phyloP scores from a whole-genome alignment of 2,113 vertebrate species.

The Forbesichthys agassizii region DNA sequence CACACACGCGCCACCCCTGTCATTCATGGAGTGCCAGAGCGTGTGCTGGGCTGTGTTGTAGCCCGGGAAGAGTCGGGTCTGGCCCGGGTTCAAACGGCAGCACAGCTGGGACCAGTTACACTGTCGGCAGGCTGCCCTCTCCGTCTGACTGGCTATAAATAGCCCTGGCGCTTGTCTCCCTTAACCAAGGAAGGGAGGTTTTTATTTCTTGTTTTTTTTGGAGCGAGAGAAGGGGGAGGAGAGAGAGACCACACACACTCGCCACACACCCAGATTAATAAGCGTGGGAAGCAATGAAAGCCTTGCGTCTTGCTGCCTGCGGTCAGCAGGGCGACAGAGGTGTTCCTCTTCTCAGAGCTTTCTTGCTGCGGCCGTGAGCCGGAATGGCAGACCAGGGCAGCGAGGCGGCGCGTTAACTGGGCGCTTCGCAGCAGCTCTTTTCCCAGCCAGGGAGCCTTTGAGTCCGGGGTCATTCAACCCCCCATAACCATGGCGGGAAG shows the following conservation, averaged over 20 bases:
- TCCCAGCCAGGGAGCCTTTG: constrained; percentile 26
- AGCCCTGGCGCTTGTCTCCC: constrained; percentile 87
- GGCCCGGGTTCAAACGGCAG: constrained; percentile 96
- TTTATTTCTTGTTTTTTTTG: constrained; percentile 13
- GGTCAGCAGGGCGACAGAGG: constrained; percentile 69
- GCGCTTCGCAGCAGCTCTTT: no score
- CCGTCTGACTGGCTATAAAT: constrained; percentile 86
- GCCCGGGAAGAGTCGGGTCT: constrained; percentile 80
- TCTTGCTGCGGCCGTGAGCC: neutral
- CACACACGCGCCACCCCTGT: constrained; percentile 81
- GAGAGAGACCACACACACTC: constrained; percentile 33
- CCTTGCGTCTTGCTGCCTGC: constrained; percentile 61
- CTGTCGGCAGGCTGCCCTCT: constrained; percentile 97
- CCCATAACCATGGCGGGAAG: neutral
- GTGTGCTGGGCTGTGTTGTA: constrained; percentile 83
- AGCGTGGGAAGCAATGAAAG: constrained; percentile 88
- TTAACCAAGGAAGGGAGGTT: constrained; percentile 86
- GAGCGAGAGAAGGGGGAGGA: constrained; percentile 67
- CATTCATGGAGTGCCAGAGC: constrained; percentile 98
- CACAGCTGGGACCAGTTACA: constrained; percentile 99
- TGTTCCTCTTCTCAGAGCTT: constrained; percentile 64
- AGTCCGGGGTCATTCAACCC: no score
- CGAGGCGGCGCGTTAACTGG: no score
- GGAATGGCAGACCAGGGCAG: no score
- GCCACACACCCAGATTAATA: constrained; percentile 85